Evolutionary conservation across 2,113 vertebrate species (phyloP), one percentile per base, ranked within the genome.

Genomic region (Charadrius vociferus): DNA sequence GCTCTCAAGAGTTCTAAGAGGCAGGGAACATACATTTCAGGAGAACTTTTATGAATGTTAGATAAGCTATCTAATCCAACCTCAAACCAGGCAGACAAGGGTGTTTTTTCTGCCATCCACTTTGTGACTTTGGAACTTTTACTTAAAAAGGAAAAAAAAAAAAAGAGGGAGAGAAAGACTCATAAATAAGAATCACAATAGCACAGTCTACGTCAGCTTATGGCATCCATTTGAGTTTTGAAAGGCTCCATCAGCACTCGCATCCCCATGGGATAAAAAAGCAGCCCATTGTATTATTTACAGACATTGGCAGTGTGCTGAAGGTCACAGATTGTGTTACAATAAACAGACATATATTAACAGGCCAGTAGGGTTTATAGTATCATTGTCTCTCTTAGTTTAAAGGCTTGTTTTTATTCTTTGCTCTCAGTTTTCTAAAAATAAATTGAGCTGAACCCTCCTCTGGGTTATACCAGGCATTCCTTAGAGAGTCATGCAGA

Each of bases 201-300:
- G 95, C 86, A 56, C 36, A 53, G 50, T 62, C 87, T 91, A 37
- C 43, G 19, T 91, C 95, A 96, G 39, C 27, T 89, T 55, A 66
- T 79, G 81, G 95, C 89, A 96, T 88, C 88, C 84, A 88, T 91
- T 77, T 70, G 84, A 85, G 67, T 62, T 97, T 62, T 93, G 89
- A 93, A 95, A 93, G 81, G 86, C 87, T 97, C 91, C 94, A 94
- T 95, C 95, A 95, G 79, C 88, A 77, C 81, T 94, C 30, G 36
- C 50, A 16, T 84, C 91, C 96, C 92, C 90, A 21, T 34, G 95
- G 93, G 93, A 92, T 30, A 86, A 62, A 72, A 92, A 92, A 63
- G 68, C 86, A 93, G 92, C 70, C 90, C 75, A 95, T 95, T 96
- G 89, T 96, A 94, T 97, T 97, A 73, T 93, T 97, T 93, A 94